Conservation (phyloP, 2,113 vertebrate genomes). For the Rhea americana region DNA sequence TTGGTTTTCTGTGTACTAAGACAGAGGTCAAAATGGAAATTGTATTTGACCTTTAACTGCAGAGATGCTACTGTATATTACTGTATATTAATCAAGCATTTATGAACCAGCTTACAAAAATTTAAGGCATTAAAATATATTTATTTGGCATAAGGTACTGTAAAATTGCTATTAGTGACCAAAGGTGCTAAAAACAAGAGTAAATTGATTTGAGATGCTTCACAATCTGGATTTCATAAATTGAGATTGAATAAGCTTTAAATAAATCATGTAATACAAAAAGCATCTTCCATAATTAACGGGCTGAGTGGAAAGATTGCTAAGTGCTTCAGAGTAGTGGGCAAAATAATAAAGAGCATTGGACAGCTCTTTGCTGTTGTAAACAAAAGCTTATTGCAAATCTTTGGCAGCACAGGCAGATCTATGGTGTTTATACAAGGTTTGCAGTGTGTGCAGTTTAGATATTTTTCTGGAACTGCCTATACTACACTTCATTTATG, state of each 20-base stretch:
- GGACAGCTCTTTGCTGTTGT: slow-evolving; percentile 8
- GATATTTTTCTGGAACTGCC: neutral
- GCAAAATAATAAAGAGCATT: neutral
- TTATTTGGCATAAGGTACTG: slow-evolving; percentile 56
- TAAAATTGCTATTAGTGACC: slow-evolving; percentile 49
- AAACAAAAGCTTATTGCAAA: slow-evolving; percentile 32
- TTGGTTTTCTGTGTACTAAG: neutral
- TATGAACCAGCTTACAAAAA: too few relatives aligned
- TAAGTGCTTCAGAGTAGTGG: slow-evolving; percentile 23
- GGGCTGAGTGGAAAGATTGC: slow-evolving; percentile 42
- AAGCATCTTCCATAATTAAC: slow-evolving; percentile 67
- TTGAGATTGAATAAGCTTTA: slow-evolving; percentile 56
- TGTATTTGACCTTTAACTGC: slow-evolving; percentile 42
- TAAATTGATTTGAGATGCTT: slow-evolving; percentile 66
- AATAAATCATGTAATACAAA: slow-evolving; percentile 71
- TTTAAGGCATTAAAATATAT: slow-evolving; percentile 52
- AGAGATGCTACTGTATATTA: slow-evolving; percentile 37
- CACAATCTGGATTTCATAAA: slow-evolving; percentile 69
- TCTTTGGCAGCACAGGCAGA: neutral
- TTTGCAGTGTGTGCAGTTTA: neutral
- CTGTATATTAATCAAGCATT: too few relatives aligned
- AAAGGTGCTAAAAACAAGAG: slow-evolving; percentile 48
- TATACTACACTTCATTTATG: neutral
- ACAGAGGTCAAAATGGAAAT: slow-evolving; percentile 26
- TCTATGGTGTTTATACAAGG: neutral